Evolutionary conservation across 2,888 invertebrate genomes (phyloP).

Genomic region (Raillietiella orientalis): DNA sequence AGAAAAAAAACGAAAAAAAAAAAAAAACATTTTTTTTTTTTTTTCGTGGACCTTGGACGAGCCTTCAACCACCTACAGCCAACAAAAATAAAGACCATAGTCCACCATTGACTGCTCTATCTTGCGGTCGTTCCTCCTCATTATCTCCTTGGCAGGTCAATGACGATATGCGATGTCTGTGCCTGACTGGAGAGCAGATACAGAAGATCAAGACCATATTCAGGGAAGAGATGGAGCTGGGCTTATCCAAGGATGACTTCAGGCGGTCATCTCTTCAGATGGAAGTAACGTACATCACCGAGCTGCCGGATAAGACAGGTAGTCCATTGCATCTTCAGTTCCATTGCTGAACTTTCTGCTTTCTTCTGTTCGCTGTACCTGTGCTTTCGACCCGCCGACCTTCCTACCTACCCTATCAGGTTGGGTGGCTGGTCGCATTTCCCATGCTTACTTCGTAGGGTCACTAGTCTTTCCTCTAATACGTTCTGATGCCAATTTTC

Average conservation of each 20-base stretch:
- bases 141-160: slow-evolving; percentile 9
- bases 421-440: slow-evolving; percentile 1
- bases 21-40: no score
- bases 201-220: slow-evolving; percentile 23
- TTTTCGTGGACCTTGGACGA: no score
- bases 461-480: no score
- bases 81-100: no score
- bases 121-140: no score
- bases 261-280: slow-evolving; percentile 27
- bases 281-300: slow-evolving; percentile 42
- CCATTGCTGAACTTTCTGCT: neutral
- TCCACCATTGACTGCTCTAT: no score
- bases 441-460: no score
- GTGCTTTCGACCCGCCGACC: neutral
- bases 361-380: slow-evolving; percentile 2
- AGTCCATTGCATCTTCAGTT: slow-evolving; percentile 5
- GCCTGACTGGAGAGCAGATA: slow-evolving; percentile 16
- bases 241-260: slow-evolving; percentile 20
- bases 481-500: no score
- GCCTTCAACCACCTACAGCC: no score
- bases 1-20: no score
- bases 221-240: slow-evolving; percentile 24
- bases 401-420: neutral
- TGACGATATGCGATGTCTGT: slow-evolving; percentile 9
- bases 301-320: slow-evolving; percentile 34